Percentiles rank a stretch among this genome's conserved stretches.
Evolutionary conservation across 2,113 vertebrate species (phyloP).

Genomic region (Pseudonaja textilis): DNA sequence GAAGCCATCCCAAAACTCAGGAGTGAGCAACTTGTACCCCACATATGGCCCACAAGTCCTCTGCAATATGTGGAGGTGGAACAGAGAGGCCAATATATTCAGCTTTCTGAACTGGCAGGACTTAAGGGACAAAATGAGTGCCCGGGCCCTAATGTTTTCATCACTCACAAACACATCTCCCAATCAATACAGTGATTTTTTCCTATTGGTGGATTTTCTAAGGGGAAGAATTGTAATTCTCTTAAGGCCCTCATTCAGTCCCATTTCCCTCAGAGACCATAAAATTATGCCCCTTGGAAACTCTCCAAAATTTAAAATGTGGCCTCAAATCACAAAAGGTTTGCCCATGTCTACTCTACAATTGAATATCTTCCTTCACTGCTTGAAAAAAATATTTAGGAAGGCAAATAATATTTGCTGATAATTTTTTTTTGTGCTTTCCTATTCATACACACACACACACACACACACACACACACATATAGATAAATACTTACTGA

Average conservation of each 20-base stretch:
- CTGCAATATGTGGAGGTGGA: background rate
- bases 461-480: background rate
- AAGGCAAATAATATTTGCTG: background rate
- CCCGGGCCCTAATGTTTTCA: background rate
- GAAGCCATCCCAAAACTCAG: background rate
- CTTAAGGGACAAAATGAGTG: background rate
- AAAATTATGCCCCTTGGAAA: background rate
- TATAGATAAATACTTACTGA: slow-evolving; percentile 75
- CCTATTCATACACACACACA: background rate
- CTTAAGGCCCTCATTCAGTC: background rate
- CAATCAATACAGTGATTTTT: background rate
- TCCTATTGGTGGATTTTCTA: background rate
- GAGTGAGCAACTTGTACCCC: background rate
- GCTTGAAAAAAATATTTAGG: background rate
- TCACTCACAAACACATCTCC: background rate
- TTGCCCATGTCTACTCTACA: background rate
- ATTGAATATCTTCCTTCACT: background rate
- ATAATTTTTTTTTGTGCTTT: background rate
- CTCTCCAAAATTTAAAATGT: background rate
- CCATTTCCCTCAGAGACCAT: background rate
- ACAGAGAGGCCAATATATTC: background rate
- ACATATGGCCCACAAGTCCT: background rate
- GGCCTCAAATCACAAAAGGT: background rate
- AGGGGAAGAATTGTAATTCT: background rate
- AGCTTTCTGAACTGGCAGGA: background rate